phyloP scores from a whole-genome alignment of 2,888 invertebrate species.

The Chrysina gloriosa region DNA sequence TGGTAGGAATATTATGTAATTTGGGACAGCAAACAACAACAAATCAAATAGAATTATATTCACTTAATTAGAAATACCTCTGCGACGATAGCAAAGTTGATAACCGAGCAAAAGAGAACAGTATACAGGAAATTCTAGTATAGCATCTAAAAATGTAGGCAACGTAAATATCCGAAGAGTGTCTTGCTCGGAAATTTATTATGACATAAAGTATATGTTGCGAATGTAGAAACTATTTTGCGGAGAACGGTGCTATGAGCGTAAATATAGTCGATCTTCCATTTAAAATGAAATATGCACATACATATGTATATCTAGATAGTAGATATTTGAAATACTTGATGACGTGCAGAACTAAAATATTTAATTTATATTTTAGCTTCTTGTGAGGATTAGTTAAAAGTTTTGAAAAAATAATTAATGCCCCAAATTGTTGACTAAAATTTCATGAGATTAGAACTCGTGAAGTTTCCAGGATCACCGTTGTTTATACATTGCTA shows the following conservation, averaged over 20 bases:
- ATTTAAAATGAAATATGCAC: neutral
- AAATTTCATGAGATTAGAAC: too few relatives aligned
- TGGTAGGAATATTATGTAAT: too few relatives aligned
- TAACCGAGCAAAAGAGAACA: neutral
- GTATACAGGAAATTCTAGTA: neutral
- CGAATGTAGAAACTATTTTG: neutral
- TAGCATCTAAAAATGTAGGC: neutral
- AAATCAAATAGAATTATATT: too few relatives aligned
- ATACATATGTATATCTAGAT: neutral
- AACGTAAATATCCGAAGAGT: neutral
- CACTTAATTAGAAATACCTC: neutral
- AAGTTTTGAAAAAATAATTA: too few relatives aligned
- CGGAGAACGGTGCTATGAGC: neutral
- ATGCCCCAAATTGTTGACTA: too few relatives aligned
- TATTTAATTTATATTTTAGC: too few relatives aligned
- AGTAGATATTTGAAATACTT: too few relatives aligned
- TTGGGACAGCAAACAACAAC: too few relatives aligned
- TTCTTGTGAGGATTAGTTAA: too few relatives aligned
- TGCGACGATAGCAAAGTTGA: neutral
- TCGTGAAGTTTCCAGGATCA: too few relatives aligned
- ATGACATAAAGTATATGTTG: slow-evolving; percentile 1
- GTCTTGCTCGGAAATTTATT: slow-evolving; percentile 4
- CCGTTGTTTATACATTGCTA: too few relatives aligned
- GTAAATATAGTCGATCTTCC: neutral
- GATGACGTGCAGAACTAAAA: too few relatives aligned